These are phyloP conservation scores for Syrrhaptes paradoxus DNA, from an alignment of 2,113 vertebrate genomes.

Conservation along the genomic window DNA sequence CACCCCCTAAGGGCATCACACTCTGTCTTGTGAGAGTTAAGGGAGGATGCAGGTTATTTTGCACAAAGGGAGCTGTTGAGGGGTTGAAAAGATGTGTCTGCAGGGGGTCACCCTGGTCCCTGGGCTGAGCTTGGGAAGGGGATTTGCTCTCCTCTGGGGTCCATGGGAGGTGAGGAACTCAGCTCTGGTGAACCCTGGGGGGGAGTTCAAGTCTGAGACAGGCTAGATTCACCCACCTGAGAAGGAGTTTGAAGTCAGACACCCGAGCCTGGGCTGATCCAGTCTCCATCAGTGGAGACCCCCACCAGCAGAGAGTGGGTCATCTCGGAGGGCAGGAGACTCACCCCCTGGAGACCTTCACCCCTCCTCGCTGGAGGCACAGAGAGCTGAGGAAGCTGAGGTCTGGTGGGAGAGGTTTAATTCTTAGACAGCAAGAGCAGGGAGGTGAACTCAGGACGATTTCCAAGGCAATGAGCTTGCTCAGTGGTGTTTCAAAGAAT, in stretches of 20 bases:
- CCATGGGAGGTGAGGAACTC: fast-evolving
- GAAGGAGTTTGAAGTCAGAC: not conserved
- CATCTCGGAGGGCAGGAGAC: not conserved
- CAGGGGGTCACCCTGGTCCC: not conserved
- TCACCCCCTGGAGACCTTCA: too few relatives aligned
- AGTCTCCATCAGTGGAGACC: not conserved
- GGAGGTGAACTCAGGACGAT: not conserved
- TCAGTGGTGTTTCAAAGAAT: not conserved
- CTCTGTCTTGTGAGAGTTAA: not conserved
- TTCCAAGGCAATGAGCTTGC: not conserved
- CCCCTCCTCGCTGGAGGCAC: not conserved
- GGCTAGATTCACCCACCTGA: not conserved
- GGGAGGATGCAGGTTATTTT: not conserved
- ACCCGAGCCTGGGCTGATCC: not conserved
- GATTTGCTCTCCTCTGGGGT: not conserved
- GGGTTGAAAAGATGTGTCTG: not conserved
- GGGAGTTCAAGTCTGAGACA: not conserved
- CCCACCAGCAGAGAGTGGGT: not conserved
- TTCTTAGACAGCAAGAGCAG: not conserved
- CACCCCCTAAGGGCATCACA: not conserved
- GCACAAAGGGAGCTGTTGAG: not conserved
- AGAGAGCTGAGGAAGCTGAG: not conserved
- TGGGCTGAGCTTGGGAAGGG: not conserved
- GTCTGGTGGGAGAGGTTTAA: not conserved
- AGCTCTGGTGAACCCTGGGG: not conserved